Percentiles rank a stretch among this genome's conserved stretches.
Conservation (phyloP, 2,113 vertebrate genomes). For the Dipodomys ordii region DNA sequence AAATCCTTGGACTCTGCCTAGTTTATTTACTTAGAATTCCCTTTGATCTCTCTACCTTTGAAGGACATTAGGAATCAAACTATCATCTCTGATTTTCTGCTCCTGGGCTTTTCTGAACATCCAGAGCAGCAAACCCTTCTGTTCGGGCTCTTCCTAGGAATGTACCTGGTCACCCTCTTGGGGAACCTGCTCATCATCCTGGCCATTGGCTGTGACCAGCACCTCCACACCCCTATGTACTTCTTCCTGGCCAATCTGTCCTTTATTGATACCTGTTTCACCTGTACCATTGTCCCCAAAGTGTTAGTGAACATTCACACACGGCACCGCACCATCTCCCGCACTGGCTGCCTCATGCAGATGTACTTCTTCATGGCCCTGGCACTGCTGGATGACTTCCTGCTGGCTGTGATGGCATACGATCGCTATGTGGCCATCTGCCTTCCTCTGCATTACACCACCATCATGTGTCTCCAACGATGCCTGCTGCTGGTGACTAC, state of each 20-base stretch:
- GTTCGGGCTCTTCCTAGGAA: conserved; percentile 39
- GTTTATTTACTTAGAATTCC: neutral
- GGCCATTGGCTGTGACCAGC: conserved; percentile 39
- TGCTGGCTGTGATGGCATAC: conserved; percentile 68
- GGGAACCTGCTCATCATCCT: conserved; percentile 66
- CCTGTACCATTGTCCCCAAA: conserved; percentile 62
- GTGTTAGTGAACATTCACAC: conserved; percentile 42
- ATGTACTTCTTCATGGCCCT: conserved; percentile 70
- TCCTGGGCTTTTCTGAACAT: conserved; percentile 44
- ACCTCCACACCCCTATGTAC: conserved; percentile 68
- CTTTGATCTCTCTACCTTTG: conserved; percentile 3
- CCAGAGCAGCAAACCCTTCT: conserved; percentile 28
- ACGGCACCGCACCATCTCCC: conserved; percentile 51
- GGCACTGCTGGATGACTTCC: conserved; percentile 64
- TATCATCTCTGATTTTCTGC: neutral
- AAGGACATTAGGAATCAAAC: conserved; percentile 52
- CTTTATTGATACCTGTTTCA: conserved; percentile 51
- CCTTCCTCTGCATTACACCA: conserved; percentile 60
- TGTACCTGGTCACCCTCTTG: conserved; percentile 45
- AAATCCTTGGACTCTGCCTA: neutral
- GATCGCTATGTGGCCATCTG: conserved; percentile 68
- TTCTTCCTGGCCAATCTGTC: conserved; percentile 72
- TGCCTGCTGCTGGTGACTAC: conserved; percentile 4
- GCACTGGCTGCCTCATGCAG: conserved; percentile 58
- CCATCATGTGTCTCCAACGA: conserved; percentile 1